Conservation (phyloP, 2,797 vertebrate genomes). For the Philypnodon macrostomus region DNA sequence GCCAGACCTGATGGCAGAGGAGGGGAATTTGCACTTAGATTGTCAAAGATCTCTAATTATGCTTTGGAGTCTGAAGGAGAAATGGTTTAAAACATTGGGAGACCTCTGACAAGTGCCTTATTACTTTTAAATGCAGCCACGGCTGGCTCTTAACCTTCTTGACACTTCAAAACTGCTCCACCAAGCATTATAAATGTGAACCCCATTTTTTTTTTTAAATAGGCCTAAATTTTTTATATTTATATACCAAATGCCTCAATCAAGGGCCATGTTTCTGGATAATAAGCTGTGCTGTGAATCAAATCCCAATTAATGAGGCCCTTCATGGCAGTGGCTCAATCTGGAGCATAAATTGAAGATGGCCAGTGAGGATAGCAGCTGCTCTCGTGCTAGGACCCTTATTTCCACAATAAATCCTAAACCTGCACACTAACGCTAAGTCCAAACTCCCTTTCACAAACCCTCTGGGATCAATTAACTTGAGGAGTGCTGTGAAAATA, state of each 20-base stretch:
- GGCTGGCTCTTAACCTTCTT: constrained; percentile 28
- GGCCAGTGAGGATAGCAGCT: constrained; percentile 14
- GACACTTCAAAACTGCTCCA: constrained; percentile 22
- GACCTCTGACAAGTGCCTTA: constrained; percentile 25
- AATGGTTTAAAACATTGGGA: constrained; percentile 16
- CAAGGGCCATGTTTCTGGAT: constrained; percentile 16
- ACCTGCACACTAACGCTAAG: constrained; percentile 5
- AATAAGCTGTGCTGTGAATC: constrained; percentile 5
- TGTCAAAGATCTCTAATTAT: constrained; percentile 23
- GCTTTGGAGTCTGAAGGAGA: constrained; percentile 1
- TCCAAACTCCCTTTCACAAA: constrained; percentile 22
- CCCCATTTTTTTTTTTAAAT: not conserved
- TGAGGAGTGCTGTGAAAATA: not conserved
- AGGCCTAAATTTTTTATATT: not conserved
- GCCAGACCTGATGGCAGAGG: constrained; percentile 6
- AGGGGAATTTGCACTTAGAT: constrained; percentile 10
- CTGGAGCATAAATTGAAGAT: constrained; percentile 18
- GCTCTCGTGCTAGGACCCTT: constrained; percentile 18
- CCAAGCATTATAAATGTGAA: constrained; percentile 23
- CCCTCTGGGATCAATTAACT: constrained; percentile 44
- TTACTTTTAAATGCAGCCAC: constrained; percentile 21
- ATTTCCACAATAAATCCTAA: constrained; percentile 35
- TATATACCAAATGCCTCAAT: constrained; percentile 12
- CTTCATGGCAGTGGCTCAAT: constrained; percentile 12
- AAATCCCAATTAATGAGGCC: constrained; percentile 32